Evolutionary conservation across 2,113 vertebrate genomes (phyloP), one percentile per base, ranked within the genome.

Genomic region (Seriola quinqueradiata): DNA sequence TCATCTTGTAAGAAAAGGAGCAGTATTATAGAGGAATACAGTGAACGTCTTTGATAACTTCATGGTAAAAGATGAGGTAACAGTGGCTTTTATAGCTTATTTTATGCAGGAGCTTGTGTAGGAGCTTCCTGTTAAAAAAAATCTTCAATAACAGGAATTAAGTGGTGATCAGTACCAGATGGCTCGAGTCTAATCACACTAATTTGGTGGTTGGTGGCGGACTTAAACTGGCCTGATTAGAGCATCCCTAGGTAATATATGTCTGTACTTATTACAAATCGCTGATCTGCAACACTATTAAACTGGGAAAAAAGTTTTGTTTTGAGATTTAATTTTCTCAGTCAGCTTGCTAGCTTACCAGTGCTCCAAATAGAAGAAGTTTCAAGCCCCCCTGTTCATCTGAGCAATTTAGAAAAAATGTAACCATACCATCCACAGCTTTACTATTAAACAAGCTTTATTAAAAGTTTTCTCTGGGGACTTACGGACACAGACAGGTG

Each of bases 401-500:
- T 44, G 2, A 55, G n/a, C 38, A 38, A 42, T 8, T 42, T 42
- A 9, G 10, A 42, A 11, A 11, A 42, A 42, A 10, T 42, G 34
- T 4, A 8, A 10, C 16, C 13, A 3, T 7, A 44, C 9, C 16
- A 34, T 5, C 17, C 5, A 10, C 4, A 17, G 14, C 3, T 54
- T 58, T 58, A 28, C 0, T 14, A 23, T 28, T 36, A 54, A 55
- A n/a, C n/a, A 8, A 21, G 25, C 65, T 68, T n/a, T 12, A 68
- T 7, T 17, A 19, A 61, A 4, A 23, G 1, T 57, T 61, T 4
- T 72, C 13, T 21, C 34, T 54, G 57, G 81, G 65, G 90, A 99
- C 98, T 98, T 97, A 99, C 98, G 95, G 94, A 99, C 97, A 94
- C 98, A 99, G 93, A 99, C 96, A 69, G 98, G 98, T 1, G 97